These are phyloP conservation scores for Drosophila bocqueti DNA, from an alignment of 1,140 invertebrate genomes.

Conservation along the genomic window DNA sequence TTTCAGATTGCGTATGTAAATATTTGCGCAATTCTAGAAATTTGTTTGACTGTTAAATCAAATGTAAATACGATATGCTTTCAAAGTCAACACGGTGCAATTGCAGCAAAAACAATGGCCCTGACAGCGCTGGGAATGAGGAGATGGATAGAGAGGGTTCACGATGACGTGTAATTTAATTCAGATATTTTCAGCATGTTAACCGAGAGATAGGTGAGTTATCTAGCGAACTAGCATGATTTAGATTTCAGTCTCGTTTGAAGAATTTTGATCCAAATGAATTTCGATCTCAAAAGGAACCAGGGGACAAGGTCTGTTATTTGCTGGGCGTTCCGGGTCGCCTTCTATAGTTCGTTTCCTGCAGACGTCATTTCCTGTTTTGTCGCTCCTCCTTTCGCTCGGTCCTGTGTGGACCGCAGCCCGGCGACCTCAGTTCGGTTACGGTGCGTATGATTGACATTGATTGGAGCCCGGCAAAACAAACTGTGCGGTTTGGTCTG, in stretches of 20 bases:
- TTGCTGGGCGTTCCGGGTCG: conserved; percentile 9
- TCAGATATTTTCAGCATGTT: conserved; percentile 12
- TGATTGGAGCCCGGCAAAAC: conserved; percentile 42
- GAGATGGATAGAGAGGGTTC: conserved; percentile 6
- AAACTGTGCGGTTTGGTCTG: conserved; percentile 23
- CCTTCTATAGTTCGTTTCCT: conserved; percentile 1
- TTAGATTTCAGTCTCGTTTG: neutral
- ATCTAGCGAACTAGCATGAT: neutral
- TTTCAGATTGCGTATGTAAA: conserved; percentile 54
- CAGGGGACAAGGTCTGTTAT: conserved; percentile 5
- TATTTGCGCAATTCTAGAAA: conserved; percentile 64
- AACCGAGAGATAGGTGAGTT: neutral
- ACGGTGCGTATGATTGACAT: conserved; percentile 59
- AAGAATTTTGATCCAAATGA: conserved; percentile 1
- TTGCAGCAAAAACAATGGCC: conserved; percentile 49
- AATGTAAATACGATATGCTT: conserved; percentile 59
- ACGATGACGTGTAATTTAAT: conserved; percentile 25
- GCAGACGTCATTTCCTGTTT: conserved; percentile 16
- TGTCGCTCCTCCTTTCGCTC: neutral
- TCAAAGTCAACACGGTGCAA: conserved; percentile 44
- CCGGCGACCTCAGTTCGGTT: conserved; percentile 37
- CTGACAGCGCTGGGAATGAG: neutral
- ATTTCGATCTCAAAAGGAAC: conserved; percentile 15
- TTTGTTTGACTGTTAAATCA: conserved; percentile 62
- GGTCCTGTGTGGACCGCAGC: conserved; percentile 8